These are phyloP conservation scores for Dryobotodes eremita DNA, from an alignment of 2,888 invertebrate species.

Conservation along the genomic window DNA sequence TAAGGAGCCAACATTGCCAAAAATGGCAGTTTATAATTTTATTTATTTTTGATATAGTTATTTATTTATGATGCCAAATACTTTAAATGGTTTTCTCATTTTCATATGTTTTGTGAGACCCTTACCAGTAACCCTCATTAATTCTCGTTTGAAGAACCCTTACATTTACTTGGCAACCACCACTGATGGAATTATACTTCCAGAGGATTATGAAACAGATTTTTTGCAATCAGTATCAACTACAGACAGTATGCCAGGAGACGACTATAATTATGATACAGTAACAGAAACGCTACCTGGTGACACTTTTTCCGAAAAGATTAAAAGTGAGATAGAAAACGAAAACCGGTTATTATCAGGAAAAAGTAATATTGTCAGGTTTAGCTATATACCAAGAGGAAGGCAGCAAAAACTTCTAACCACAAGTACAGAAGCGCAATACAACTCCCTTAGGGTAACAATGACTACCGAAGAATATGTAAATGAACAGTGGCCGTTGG, in stretches of 20 bases:
- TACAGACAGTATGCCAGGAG: neutral
- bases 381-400: neutral
- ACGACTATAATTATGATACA: constrained; percentile 5
- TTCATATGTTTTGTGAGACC: constrained; percentile 9
- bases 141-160: constrained; percentile 67
- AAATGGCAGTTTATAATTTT: neutral
- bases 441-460: neutral
- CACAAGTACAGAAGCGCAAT: neutral
- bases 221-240: constrained; percentile 24
- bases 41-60: constrained; percentile 5
- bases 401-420: neutral
- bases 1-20: neutral
- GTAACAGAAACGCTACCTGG: neutral
- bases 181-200: constrained; percentile 61
- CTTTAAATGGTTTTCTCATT: constrained; percentile 22
- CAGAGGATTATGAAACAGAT: constrained; percentile 68
- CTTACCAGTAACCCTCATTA: constrained; percentile 1
- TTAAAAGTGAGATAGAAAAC: constrained; percentile 6
- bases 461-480: constrained; percentile 12
- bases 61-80: constrained; percentile 37
- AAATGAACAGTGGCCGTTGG: constrained; percentile 32
- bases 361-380: neutral
- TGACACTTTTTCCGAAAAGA: neutral
- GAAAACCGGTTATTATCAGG: neutral
- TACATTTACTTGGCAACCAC: constrained; percentile 60